These are phyloP conservation scores for Anser cygnoides DNA, from an alignment of 2,113 vertebrate species.

Conservation along the genomic window DNA sequence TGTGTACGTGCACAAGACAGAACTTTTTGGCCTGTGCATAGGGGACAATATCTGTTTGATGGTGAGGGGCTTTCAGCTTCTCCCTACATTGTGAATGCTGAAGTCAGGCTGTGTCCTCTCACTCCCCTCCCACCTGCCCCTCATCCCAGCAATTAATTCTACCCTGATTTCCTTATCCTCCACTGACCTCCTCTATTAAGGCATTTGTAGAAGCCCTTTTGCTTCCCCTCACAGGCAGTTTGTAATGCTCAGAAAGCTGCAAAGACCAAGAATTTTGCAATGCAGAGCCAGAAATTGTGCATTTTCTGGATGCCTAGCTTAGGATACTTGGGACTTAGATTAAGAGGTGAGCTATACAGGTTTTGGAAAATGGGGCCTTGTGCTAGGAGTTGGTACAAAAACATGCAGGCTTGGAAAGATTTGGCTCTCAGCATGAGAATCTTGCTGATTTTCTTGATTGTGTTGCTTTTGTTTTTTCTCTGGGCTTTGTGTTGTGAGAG, in stretches of 20 bases:
- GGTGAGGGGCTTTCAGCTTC: not conserved
- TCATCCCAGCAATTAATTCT: not conserved
- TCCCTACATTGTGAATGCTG: not conserved
- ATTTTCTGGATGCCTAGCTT: not conserved
- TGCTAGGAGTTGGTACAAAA: too few relatives aligned
- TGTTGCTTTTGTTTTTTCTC: not conserved
- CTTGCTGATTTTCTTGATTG: not conserved
- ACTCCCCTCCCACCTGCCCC: not conserved
- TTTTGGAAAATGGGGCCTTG: not conserved
- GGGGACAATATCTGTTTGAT: not conserved
- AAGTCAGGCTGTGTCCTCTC: not conserved
- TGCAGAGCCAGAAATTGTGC: accelerated
- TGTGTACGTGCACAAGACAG: not conserved
- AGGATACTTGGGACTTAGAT: accelerated
- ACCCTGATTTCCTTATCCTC: not conserved
- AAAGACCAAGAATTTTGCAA: not conserved
- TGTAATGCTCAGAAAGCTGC: too few relatives aligned
- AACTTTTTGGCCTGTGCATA: not conserved
- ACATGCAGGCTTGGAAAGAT: not conserved
- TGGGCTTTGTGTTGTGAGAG: not conserved
- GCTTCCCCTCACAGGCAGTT: accelerated
- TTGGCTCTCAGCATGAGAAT: not conserved
- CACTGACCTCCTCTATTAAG: not conserved
- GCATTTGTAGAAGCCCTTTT: not conserved
- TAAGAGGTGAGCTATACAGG: not conserved